Percentiles rank a stretch among this genome's conserved stretches.
Conservation (phyloP, 2,888 invertebrate species). For the Hydraecia micacea region DNA sequence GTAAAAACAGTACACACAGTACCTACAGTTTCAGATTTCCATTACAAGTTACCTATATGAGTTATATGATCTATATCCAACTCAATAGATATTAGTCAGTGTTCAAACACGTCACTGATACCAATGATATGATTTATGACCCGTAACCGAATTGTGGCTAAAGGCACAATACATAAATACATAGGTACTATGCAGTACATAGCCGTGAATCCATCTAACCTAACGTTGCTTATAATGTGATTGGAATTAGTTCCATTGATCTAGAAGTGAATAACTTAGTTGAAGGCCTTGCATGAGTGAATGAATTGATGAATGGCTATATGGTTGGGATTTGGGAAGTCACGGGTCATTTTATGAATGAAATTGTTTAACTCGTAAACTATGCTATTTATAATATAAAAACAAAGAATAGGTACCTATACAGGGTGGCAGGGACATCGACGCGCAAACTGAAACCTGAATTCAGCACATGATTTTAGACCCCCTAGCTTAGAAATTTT, state of each 20-base stretch:
- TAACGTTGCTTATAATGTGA: constrained; percentile 19
- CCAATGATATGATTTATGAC: constrained; percentile 51
- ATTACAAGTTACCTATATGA: background rate
- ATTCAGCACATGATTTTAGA: no score
- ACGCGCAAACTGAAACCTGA: no score
- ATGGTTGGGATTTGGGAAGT: background rate
- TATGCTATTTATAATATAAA: background rate
- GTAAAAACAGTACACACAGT: no score
- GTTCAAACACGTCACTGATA: constrained; percentile 49
- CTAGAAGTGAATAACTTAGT: constrained; percentile 4
- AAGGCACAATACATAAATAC: constrained; percentile 10
- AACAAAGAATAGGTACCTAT: background rate
- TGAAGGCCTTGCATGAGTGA: background rate
- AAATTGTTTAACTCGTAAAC: background rate
- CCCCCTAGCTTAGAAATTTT: no score
- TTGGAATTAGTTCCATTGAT: constrained; percentile 29
- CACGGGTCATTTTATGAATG: background rate
- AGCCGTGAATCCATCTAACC: background rate
- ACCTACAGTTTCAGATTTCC: constrained; percentile 22
- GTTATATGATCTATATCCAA: background rate
- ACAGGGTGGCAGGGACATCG: background rate
- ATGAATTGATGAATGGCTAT: constrained; percentile 2
- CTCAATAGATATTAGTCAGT: constrained; percentile 35
- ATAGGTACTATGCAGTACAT: background rate
- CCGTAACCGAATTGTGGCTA: constrained; percentile 47